A percentile compares a stretch with the other conserved stretches of the same genome.
Evolutionary conservation across 2,113 vertebrate species (phyloP).

Genomic region (Physeter macrocephalus): DNA sequence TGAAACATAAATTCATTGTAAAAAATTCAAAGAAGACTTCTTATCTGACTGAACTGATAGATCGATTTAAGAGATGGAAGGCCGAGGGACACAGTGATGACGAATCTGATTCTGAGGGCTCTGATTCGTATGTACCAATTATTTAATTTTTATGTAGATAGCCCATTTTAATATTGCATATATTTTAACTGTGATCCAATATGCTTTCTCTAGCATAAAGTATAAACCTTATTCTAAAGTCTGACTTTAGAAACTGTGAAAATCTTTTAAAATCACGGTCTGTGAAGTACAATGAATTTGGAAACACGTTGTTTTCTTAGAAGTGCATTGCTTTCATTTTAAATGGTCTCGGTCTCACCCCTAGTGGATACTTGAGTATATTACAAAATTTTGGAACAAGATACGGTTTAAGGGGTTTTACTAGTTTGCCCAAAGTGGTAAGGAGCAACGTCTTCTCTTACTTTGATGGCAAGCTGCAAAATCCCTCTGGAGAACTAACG

Average conservation of each 20-base stretch:
- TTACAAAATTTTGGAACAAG: constrained; percentile 58
- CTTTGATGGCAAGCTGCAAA: neutral
- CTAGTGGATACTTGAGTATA: constrained; percentile 69
- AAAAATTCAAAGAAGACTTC: constrained; percentile 89
- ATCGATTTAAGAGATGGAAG: constrained; percentile 94
- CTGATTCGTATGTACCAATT: constrained; percentile 86
- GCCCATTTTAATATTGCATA: neutral
- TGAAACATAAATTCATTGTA: constrained; percentile 88
- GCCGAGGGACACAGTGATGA: constrained; percentile 94
- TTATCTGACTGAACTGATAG: constrained; percentile 88
- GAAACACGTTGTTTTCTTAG: neutral
- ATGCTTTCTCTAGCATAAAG: constrained; percentile 1
- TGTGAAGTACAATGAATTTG: constrained; percentile 17
- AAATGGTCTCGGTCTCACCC: constrained; percentile 71
- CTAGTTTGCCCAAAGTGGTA: neutral
- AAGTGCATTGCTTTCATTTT: constrained; percentile 37
- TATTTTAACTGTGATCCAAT: neutral
- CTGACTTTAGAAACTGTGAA: neutral
- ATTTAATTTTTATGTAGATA: neutral
- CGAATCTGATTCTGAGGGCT: constrained; percentile 92
- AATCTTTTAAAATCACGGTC: neutral
- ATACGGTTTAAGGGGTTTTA: neutral
- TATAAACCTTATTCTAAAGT: neutral
- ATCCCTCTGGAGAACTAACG: neutral
- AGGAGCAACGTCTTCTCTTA: neutral